Percentiles rank a stretch among this genome's conserved stretches.
Conservation (phyloP, 2,113 vertebrate species). For the Ardeotis arabs region DNA sequence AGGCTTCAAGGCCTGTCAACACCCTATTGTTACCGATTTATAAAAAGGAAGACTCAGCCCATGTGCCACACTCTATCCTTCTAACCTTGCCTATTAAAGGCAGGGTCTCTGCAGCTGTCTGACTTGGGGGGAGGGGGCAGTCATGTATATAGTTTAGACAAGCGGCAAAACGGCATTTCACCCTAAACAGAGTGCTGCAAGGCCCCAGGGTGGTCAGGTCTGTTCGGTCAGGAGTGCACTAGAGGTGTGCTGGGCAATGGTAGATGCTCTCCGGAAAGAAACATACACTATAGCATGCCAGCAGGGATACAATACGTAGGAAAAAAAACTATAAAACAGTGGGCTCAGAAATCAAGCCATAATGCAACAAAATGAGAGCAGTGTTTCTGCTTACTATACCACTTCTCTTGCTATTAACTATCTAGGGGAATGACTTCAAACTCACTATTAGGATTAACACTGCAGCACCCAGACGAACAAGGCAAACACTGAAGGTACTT, state of each 20-base stretch:
- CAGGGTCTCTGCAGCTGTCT: not conserved
- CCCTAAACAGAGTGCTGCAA: not conserved
- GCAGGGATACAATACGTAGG: not conserved
- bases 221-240: not conserved
- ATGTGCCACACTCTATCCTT: not conserved
- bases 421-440: not conserved
- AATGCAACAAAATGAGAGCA: not conserved
- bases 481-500: not conserved
- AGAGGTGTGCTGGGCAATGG: not conserved
- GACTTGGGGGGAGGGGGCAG: not conserved
- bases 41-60: slow-evolving; percentile 24
- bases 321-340: not conserved
- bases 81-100: slow-evolving; percentile 67
- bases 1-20: slow-evolving; percentile 64
- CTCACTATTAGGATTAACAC: not conserved
- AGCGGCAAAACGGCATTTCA: slow-evolving; percentile 3
- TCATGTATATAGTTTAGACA: not conserved
- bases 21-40: slow-evolving; percentile 46
- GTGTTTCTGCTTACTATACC: not conserved
- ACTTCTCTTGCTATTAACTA: not conserved
- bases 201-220: not conserved
- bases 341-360: not conserved
- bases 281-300: not conserved
- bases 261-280: rapidly evolving
- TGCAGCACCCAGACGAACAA: not conserved